Evolutionary conservation across 2,888 invertebrate species (phyloP).

Genomic region (Tipula confusa): DNA sequence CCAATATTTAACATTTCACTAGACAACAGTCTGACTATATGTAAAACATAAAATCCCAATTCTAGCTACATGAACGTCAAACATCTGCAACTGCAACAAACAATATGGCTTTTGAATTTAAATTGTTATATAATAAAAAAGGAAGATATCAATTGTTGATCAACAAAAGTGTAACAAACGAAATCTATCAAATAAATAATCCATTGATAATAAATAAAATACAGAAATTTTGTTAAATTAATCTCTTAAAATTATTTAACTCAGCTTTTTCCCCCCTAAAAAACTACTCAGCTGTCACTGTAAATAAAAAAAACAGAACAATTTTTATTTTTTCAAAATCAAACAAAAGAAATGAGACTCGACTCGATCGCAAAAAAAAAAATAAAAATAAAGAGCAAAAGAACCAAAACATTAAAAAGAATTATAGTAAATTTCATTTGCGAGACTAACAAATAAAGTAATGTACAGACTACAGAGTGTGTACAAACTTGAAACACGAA

Average conservation of each 20-base stretch:
- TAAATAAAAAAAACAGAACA: neutral
- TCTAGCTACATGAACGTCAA: too few relatives aligned
- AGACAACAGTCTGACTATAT: too few relatives aligned
- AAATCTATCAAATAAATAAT: neutral
- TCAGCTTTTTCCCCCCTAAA: neutral
- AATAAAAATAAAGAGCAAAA: neutral
- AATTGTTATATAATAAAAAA: neutral
- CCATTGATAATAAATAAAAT: neutral
- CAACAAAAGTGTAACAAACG: neutral
- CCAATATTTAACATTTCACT: too few relatives aligned
- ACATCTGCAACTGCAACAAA: neutral
- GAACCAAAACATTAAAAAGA: neutral
- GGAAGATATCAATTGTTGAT: neutral
- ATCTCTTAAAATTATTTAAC: neutral
- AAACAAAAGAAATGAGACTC: constrained; percentile 12
- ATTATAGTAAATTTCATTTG: constrained; percentile 6
- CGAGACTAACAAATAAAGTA: neutral
- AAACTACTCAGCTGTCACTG: constrained; percentile 16
- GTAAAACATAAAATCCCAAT: too few relatives aligned
- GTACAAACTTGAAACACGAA: too few relatives aligned
- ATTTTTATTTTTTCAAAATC: neutral
- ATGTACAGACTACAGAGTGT: neutral
- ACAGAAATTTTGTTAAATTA: neutral
- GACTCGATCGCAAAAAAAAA: constrained; percentile 8
- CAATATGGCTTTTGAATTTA: too few relatives aligned